Evolutionary conservation across 53 echinoderm and acorn worm species (phyloP), one percentile per base, ranked within the genome.

Genomic region (Stichopus horrens): DNA sequence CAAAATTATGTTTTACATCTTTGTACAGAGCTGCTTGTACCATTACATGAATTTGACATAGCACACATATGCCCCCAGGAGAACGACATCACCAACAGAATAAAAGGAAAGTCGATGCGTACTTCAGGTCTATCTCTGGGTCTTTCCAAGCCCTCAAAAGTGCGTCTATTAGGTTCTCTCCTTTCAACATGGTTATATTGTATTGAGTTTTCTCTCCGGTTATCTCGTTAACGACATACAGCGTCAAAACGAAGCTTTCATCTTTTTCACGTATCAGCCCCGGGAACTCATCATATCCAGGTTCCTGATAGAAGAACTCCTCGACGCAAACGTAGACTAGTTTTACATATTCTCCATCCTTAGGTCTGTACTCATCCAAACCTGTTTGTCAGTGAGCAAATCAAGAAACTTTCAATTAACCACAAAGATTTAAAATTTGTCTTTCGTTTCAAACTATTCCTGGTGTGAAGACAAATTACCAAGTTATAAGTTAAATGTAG

Each of bases 121-220:
- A 79, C 79, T 54, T 79, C 54, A 79, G n/a, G 54, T 79, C 52
- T 53, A 51, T 79, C 11, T 6, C 16, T 13, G 79, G 79, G 55
- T 7, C 79, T 54, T 79, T 79, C 79, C 79, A 79, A 52, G 79
- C 79, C 55, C 79, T 79, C 55, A 79, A 53, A 10, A 79, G 55
- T 16, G 54, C 79, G n/a, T 55, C 7, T 1, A 79, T 9, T 5
- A 79, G 79, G 7, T 6, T 23, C 53, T 79, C 79, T 13, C 54
- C 52, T 11, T 37, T 11, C 8, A 52, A 9, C 6, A 79, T 52
- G 19, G 79, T 79, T 13, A 16, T 18, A 55, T 79, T 79, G 54
- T 79, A 9, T 54, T n/a, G 18, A 10, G 54, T 52, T 19, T 52
- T 19, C 8, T 79, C 13, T 55, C 54, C 52, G 37, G 79, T 79